Base-by-base conservation (phyloP, 2,888 invertebrate genomes). In the Platycheirus rosarum region DNA sequence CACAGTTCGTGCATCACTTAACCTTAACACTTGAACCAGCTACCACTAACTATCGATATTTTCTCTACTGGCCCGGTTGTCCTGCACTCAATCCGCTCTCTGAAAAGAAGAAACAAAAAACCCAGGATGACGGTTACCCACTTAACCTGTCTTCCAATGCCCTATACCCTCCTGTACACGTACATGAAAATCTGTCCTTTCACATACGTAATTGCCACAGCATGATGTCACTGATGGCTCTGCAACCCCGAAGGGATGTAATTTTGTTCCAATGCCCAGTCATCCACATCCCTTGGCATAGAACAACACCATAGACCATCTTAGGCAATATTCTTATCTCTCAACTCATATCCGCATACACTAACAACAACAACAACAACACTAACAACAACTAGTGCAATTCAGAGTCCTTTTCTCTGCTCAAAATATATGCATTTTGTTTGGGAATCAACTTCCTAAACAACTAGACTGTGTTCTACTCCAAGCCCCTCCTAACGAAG, bases 291-390 rank as follows among this genome's bases (percentile, higher is more conserved):
- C 14, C 14, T 14, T 29, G 20, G 8, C n/a, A 63, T 8, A 44
- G 29, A 0, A 44, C n/a, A 42, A 44, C 29, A 18, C 44, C 42
- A 44, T 26, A 16, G 20, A n/a, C n/a, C 16, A 42, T 70, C 65
- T 71, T 57, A 49, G 65, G 49, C 65, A 71, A 65, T 49, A 49
- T 71, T 71, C 35, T 57, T 71, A 77, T 77, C 71, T 57, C 35
- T 51, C 51, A 44, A 37, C 32, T 63, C 16, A 75, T 55, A 48
- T 71, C 20, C n/a, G 49, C 35, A 46, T 46, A 62, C 23, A 73
- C 14, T 29, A 18, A 32, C 62, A 63, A 70, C 69, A 65, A 63
- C n/a, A n/a, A n/a, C n/a, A n/a, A n/a, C n/a, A n/a, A n/a, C n/a
- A n/a, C 32, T 46, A 62, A 69, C 69, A 63, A 63, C 37, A 46